A percentile compares a stretch with the other conserved stretches of the same genome.
Conservation (phyloP, 2,888 invertebrate genomes). For the Catocala nupta region DNA sequence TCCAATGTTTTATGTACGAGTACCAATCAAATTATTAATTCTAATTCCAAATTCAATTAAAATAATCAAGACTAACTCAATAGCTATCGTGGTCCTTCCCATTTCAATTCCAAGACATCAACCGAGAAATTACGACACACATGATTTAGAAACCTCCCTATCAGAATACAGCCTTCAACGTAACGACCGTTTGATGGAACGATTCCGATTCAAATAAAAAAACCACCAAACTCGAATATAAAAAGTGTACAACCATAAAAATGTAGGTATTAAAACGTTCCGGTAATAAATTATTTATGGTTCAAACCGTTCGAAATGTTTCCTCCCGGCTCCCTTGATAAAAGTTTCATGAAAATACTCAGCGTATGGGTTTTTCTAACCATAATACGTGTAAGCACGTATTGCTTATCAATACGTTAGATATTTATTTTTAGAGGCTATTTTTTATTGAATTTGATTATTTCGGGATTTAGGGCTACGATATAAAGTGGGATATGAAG, state of each 20-base stretch:
- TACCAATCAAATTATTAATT: no score
- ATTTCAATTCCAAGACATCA: constrained; percentile 17
- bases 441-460: constrained; percentile 49
- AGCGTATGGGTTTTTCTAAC: constrained; percentile 53
- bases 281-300: constrained; percentile 63
- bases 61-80: background rate
- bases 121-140: constrained; percentile 25
- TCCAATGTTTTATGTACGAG: no score
- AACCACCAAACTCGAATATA: constrained; percentile 50
- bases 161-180: constrained; percentile 25
- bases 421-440: constrained; percentile 34
- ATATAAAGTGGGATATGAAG: constrained; percentile 12
- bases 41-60: no score
- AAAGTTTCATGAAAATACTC: constrained; percentile 59
- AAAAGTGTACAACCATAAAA: constrained; percentile 58
- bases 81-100: background rate
- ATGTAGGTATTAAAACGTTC: constrained; percentile 60
- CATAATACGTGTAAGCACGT: constrained; percentile 48
- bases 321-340: constrained; percentile 52
- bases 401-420: constrained; percentile 49
- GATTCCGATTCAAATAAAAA: constrained; percentile 57
- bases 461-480: constrained; percentile 16
- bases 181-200: constrained; percentile 50
- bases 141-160: constrained; percentile 31
- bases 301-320: constrained; percentile 26